Conservation (phyloP, 2,113 vertebrate species). For the Ardeotis arabs region DNA sequence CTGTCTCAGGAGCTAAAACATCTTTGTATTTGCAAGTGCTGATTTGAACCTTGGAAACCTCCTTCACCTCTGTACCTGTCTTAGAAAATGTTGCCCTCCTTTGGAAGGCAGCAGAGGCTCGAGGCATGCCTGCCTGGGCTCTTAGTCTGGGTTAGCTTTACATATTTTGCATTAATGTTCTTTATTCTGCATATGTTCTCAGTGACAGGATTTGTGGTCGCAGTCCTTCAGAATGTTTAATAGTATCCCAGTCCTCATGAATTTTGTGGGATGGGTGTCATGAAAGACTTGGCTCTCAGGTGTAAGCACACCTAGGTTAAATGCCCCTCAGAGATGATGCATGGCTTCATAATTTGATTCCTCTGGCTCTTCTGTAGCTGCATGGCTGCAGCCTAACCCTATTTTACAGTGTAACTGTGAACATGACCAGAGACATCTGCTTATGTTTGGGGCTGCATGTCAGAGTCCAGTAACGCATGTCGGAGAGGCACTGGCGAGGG, state of each 20-base stretch:
- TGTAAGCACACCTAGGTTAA: neutral
- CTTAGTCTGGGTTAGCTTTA: neutral
- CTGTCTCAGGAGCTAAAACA: neutral
- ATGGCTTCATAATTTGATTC: neutral
- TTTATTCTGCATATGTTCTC: neutral
- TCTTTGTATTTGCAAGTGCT: neutral
- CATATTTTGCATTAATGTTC: neutral
- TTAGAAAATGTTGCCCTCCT: neutral
- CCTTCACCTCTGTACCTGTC: accelerated
- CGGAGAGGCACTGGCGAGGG: neutral
- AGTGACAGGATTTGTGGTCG: neutral
- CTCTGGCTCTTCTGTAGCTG: neutral
- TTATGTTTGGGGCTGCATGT: neutral
- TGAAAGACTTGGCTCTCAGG: neutral
- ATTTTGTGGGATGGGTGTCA: neutral
- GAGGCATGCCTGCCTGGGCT: neutral
- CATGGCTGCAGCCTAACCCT: neutral
- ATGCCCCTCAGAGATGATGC: neutral
- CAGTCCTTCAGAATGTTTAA: neutral
- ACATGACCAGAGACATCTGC: neutral
- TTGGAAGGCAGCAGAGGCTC: neutral
- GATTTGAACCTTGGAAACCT: neutral
- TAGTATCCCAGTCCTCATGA: neutral
- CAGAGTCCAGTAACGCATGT: neutral
- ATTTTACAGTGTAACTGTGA: neutral